These are phyloP conservation scores for Gila robusta DNA, from an alignment of 2,797 vertebrate genomes.

Conservation along the genomic window DNA sequence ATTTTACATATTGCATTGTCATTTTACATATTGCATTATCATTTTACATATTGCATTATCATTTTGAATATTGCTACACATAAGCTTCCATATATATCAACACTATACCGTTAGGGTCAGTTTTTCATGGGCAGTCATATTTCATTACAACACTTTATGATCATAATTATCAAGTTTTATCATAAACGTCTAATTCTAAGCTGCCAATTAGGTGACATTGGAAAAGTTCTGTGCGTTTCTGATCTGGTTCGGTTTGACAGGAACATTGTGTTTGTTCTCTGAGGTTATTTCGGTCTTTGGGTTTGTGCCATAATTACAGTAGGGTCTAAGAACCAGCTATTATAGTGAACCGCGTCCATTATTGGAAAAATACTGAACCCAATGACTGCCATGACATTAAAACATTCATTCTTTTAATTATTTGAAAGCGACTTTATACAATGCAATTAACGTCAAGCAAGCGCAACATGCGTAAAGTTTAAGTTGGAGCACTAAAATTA, in stretches of 20 bases:
- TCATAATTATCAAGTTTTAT: background rate
- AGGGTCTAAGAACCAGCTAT: background rate
- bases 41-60: too few species aligned
- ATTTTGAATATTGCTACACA: too few species aligned
- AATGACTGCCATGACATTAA: background rate
- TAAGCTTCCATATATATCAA: background rate
- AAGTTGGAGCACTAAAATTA: background rate
- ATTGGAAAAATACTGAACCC: background rate
- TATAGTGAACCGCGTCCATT: background rate
- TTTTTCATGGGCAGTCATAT: background rate
- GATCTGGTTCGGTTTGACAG: background rate
- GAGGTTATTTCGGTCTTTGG: conserved; percentile 16
- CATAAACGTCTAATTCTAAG: background rate
- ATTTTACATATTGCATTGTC: too few species aligned
- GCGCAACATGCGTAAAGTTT: background rate
- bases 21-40: too few species aligned
- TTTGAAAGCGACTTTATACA: background rate
- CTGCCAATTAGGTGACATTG: background rate
- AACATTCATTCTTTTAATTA: background rate
- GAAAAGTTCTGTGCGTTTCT: background rate
- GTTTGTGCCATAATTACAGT: conserved; percentile 3
- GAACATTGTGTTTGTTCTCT: conserved; percentile 27
- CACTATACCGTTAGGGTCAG: background rate
- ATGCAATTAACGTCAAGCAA: background rate
- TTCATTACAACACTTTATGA: background rate